Base-by-base conservation (phyloP, 2,113 vertebrate species). In the Passer montanus region DNA sequence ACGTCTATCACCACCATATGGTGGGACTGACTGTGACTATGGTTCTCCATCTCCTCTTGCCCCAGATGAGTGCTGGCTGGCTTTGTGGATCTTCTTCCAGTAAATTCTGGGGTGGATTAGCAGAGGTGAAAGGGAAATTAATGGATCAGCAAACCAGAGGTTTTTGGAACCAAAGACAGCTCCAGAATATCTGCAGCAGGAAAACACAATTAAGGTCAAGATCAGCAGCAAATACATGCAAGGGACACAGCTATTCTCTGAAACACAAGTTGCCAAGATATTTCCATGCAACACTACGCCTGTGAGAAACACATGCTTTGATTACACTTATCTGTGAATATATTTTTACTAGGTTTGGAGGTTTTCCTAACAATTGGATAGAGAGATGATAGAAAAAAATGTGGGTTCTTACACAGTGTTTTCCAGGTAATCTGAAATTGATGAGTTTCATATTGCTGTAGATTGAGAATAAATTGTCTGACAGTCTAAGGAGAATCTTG, bases 21-120 rank as follows among this genome's bases (percentile, higher is more conserved):
- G 9, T 86, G 35, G 18, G 21, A 90, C 26, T 20, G 9, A 35
- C 24, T 18, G 46, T 58, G 37, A 52, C 41, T 14, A 2, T 28
- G 76, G 58, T n/a, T 46, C 16, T 81, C 7, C 26, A 33, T 20
- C n/a, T 70, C 81, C 8, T 5, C 7, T 69, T 70, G 53, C 28
- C 56, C 27, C 13, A 27, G 0, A n/a, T 33, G 43, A 33, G 3
- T 75, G 22, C 8, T 18, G 1, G 21, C 35, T 28, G 0, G 16
- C 23, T 67, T 31, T 72, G 30, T 31, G 83, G 33, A 12, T 37
- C 74, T 77, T 6, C 23, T 85, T 75, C 24, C 23, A 21, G 8
- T 12, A 47, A 66, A 37, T 28, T 73, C 50, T 52, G 15, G 4
- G 3, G 15, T 37, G 4, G 13, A 70, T 15, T 58, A 63, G 9